Evolutionary conservation across 2,888 invertebrate species (phyloP).

Genomic region (Cerastis leucographa): DNA sequence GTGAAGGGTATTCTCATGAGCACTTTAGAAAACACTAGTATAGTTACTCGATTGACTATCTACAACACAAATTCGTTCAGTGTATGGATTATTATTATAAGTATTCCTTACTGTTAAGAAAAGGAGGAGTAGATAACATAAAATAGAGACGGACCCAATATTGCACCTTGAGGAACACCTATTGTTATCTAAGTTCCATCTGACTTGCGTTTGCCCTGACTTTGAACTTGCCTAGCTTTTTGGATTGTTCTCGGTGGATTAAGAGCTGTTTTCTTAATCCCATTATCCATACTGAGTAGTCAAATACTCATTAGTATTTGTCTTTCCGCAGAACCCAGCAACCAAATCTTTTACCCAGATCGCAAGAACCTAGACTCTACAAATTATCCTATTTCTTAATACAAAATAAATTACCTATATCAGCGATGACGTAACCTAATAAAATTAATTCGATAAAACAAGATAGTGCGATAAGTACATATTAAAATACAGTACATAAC

Average conservation of each 20-base stretch:
- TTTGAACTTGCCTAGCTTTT: background rate
- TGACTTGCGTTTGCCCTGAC: background rate
- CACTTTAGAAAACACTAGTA: constrained; percentile 9
- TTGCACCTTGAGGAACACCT: background rate
- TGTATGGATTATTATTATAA: background rate
- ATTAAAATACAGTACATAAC: constrained; percentile 41
- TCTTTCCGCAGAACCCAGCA: background rate
- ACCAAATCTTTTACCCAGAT: background rate
- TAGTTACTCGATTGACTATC: background rate
- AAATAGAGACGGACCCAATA: background rate
- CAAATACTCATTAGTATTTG: background rate
- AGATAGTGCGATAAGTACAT: constrained; percentile 31
- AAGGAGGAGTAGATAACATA: background rate
- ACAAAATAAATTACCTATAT: constrained; percentile 20
- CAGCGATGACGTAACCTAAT: constrained; percentile 35
- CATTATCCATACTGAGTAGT: background rate
- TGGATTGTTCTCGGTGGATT: background rate
- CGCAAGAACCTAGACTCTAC: background rate
- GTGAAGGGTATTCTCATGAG: constrained; percentile 10
- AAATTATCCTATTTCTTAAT: constrained; percentile 4
- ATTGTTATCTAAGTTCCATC: background rate
- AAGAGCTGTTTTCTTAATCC: background rate
- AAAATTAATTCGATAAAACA: constrained; percentile 44
- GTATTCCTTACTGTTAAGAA: background rate
- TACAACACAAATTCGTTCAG: background rate